phyloP scores from a whole-genome alignment of 2,113 vertebrate genomes.

The Myiopsitta monachus region DNA sequence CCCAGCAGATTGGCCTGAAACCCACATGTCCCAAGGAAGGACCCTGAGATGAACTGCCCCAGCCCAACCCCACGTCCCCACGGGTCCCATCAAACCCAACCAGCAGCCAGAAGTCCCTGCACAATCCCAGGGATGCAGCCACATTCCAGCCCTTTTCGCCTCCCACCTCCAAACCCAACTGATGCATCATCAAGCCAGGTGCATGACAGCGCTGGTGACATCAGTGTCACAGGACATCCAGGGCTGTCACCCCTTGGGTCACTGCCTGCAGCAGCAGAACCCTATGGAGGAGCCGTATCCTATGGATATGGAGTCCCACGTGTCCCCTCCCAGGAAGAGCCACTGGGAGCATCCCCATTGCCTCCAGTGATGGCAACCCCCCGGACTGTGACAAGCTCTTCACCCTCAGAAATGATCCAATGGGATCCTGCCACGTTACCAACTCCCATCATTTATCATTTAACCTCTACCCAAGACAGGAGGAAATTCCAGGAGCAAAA shows the following conservation, averaged over 20 bases:
- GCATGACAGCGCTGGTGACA: neutral
- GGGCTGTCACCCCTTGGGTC: neutral
- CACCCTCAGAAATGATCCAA: neutral
- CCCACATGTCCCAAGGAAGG: neutral
- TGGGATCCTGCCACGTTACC: neutral
- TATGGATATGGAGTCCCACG: neutral
- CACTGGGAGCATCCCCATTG: neutral
- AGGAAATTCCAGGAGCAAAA: neutral
- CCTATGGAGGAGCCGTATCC: neutral
- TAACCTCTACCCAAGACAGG: neutral
- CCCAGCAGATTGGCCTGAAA: neutral
- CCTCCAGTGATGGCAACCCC: neutral
- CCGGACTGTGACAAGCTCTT: neutral
- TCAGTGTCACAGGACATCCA: neutral
- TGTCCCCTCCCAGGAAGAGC: neutral
- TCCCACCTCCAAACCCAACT: neutral
- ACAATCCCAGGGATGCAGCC: neutral
- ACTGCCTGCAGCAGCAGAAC: neutral
- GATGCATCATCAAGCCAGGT: neutral
- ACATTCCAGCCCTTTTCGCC: neutral
- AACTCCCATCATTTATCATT: neutral
- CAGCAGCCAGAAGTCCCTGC: neutral
- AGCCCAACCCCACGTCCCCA: neutral
- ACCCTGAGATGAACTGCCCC: neutral
- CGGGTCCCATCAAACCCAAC: neutral